Evolutionary conservation across 2,888 invertebrate genomes (phyloP).

Genomic region (Cephonodes hylas): DNA sequence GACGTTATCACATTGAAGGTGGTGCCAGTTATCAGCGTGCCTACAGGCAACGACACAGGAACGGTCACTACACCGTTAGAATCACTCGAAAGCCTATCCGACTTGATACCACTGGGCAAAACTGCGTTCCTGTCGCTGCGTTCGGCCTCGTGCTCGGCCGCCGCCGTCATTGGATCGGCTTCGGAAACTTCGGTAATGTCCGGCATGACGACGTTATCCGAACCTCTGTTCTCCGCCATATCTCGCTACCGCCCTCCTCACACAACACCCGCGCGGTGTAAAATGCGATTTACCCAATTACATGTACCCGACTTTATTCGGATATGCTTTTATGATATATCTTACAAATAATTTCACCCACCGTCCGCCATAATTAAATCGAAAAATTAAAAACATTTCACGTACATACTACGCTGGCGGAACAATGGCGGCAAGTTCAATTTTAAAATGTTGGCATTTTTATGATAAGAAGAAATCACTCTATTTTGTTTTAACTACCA

Average conservation of each 20-base stretch:
- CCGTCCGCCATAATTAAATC: constrained; percentile 61
- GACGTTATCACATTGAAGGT: constrained; percentile 93
- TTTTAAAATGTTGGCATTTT: constrained; percentile 22
- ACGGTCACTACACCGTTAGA: constrained; percentile 74
- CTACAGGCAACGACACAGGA: constrained; percentile 87
- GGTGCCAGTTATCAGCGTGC: constrained; percentile 89
- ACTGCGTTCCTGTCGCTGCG: constrained; percentile 72
- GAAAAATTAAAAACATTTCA: constrained; percentile 49
- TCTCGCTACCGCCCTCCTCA: constrained; percentile 55
- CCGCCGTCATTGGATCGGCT: constrained; percentile 81
- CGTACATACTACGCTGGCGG: constrained; percentile 34
- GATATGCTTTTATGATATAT: constrained; percentile 27
- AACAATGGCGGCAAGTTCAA: constrained; percentile 59
- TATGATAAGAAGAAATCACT: not conserved
- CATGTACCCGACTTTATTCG: constrained; percentile 32
- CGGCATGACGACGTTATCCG: constrained; percentile 86
- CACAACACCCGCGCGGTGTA: constrained; percentile 42
- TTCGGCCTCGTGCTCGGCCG: constrained; percentile 82
- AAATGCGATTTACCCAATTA: constrained; percentile 39
- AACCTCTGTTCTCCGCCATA: constrained; percentile 73
- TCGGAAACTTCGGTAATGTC: constrained; percentile 85
- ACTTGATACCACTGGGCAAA: constrained; percentile 55
- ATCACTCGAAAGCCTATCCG: constrained; percentile 54
- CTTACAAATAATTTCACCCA: constrained; percentile 29
- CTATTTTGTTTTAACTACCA: too few relatives aligned